phyloP scores from a whole-genome alignment of 2,113 vertebrate species.

The Osmerus eperlanus region DNA sequence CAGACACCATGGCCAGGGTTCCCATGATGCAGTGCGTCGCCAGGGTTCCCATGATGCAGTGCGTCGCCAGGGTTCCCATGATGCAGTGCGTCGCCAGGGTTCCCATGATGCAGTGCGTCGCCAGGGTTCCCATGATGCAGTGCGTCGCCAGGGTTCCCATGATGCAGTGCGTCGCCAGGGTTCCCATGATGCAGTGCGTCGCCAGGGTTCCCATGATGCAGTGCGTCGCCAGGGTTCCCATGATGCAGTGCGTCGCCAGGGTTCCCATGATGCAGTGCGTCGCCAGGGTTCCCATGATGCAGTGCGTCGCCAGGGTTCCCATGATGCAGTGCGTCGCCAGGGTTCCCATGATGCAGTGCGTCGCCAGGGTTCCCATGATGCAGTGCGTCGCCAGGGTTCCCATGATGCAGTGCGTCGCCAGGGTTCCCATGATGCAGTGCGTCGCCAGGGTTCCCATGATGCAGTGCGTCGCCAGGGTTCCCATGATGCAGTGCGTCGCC shows the following conservation, averaged over 20 bases:
- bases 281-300: no score
- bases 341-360: not conserved
- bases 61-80: no score
- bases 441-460: no score
- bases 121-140: no score
- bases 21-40: not conserved
- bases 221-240: no score
- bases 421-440: not conserved
- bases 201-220: no score
- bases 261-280: not conserved
- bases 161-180: not conserved
- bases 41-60: no score
- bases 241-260: not conserved
- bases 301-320: no score
- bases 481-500: not conserved
- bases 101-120: not conserved
- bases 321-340: not conserved
- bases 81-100: not conserved
- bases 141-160: no score
- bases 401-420: not conserved
- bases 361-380: no score
- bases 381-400: no score
- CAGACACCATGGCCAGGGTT: not conserved
- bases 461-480: no score
- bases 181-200: not conserved